Base-by-base conservation (phyloP, 1,140 invertebrate species). In the Papilio polyxenes region DNA sequence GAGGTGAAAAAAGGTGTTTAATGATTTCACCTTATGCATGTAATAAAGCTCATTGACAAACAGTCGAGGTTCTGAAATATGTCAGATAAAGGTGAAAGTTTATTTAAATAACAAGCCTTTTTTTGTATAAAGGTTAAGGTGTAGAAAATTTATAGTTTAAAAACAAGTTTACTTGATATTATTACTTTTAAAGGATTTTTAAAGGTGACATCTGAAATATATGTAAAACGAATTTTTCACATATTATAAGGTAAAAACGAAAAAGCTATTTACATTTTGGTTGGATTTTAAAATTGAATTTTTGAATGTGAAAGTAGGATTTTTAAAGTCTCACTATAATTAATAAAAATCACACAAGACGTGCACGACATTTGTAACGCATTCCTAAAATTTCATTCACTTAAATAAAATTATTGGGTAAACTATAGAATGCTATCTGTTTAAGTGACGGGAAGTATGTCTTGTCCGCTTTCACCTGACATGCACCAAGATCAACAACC, bases 1-100 rank as follows among this genome's bases (percentile, higher is more conserved):
- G 40, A 4, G 4, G 40, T 20, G 8, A 59, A 59, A 2, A 59
- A 59, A 8, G 7, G 56, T n/a, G 62, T 11, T 3, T 65, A 10
- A 3, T 65, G 13, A 4, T 23, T 65, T 72, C 11, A 40, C 15
- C 11, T 37, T 69, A 69, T 69, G 23, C 11, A 72, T 72, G 20
- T 40, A 17, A 11, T 72, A 37, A 72, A 72, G 1, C 65, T 37
- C 11, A 2, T 15, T 72, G 13, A 72, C 31, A 72, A 40, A 72
- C 31, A 3, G 31, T 8, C 65, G 65, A 40, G 65, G 11, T 72
- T 72, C 31, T 13, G 11, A 15, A 37, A 72, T 13, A 13, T 37
- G 65, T 72, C 65, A 72, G 31, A 72, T 72, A 31, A 72, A 72
- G 65, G 65, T 72, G 2, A 72, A 72, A 72, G 31, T 72, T 40